Evolutionary conservation across 2,888 invertebrate species (phyloP), one percentile per base, ranked within the genome.

Genomic region (Norana najaformis): DNA sequence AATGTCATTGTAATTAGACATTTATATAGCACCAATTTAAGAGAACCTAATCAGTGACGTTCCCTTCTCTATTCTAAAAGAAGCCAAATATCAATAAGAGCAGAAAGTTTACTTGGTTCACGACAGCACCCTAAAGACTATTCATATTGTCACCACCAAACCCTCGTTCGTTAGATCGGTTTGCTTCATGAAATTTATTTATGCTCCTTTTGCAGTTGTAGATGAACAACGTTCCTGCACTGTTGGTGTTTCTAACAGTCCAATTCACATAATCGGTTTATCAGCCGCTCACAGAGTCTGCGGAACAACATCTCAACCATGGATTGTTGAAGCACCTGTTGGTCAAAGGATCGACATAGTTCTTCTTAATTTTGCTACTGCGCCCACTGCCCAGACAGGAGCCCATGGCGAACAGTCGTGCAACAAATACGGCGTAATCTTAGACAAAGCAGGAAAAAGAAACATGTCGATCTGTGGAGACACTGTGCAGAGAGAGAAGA

Each of bases 331-430:
- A 89, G 39, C 89, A 0, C 82, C 83, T 20, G 35, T 83, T 35
- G 89, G 89, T 23, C 89, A 89, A 39, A 83, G 34, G 20, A 89
- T 89, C 35, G 38, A n/a, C 20, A 83, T 89, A 30, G 37, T 34
- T 36, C 30, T 35, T 36, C 83, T 89, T 30, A 83, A 85, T 14
- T 35, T 85, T 85, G 36, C 36, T 37, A 18, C 85, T 35, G 35
- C 36, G 4, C 23, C 8, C 8, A 23, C 85, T 36, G 1, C 35
- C 30, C 85, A 85, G 37, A 85, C 8, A 36, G 85, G 37, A 37
- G 69, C 30, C 69, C 69, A n/a, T n/a, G 69, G 69, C 16, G 37
- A 37, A 85, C 35, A 37, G 37, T 85, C 85, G 4, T 85, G 85
- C 37, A 37, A 85, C 35, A 85, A 85, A 23, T 23, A 23, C 37